Evolutionary conservation across 1,140 invertebrate species (phyloP), one percentile per base, ranked within the genome.

Genomic region (Trichonephila clavata): DNA sequence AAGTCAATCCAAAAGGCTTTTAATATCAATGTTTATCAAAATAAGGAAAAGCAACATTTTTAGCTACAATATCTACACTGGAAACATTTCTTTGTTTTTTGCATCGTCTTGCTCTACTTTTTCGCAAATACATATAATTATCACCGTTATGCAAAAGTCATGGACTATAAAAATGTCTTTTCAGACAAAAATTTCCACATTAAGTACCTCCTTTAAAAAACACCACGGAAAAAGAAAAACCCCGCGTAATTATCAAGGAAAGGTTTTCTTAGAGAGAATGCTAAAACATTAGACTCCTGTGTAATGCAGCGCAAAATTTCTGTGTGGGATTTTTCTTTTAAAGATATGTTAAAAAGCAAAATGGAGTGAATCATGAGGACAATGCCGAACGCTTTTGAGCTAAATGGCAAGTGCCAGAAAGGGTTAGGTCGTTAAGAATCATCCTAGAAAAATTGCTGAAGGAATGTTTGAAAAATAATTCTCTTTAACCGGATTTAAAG

Each of bases 231-330:
- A 60, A 92, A 50, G 60, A 71, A 92, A 92, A 92, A 77, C 20
- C 18, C 21, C 24, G n/a, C 60, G 50, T 92, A 92, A 92, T 92
- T 84, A 68, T 86, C 68, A 71, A 71, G 63, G 83, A 92, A 92
- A 86, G 57, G 91, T 50, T 86, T 50, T 83, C 71, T 92, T 86
- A n/a, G 91, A 86, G 65, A 50, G 50, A 50, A 92, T 71, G 50
- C 20, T 83, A 86, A 86, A 86, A 65, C 60, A 84, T 90, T 90
- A 81, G 32, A 50, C 50, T 43, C 77, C 21, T 91, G 90, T 91
- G 90, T 91, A 91, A 91, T 91, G 90, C 77, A 83, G 90, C 90
- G 80, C 20, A 27, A 91, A 91, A 91, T 91, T 63, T 90, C 77
- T 80, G 90, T n/a, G 65, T 59, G 20, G 59, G 21, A 92, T 86